Conservation (phyloP, 1,140 invertebrate species). For the Chironomus tepperi region DNA sequence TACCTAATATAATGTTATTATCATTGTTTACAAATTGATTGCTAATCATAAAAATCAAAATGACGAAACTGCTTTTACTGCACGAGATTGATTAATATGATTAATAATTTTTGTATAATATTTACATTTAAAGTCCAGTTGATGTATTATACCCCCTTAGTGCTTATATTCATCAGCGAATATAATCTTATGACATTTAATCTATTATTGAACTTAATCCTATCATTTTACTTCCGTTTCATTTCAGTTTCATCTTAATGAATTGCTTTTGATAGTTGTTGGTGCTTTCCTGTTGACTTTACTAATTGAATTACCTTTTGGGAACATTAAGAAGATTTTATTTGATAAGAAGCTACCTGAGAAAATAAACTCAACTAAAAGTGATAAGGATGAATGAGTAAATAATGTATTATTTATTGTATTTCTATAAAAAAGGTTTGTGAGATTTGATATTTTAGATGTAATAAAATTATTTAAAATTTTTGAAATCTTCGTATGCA, state of each 20-base stretch:
- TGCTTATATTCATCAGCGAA: not conserved
- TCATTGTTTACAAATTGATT: not conserved
- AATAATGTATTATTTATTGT: no score
- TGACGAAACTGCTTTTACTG: not conserved
- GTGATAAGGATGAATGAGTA: not conserved
- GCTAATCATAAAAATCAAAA: not conserved
- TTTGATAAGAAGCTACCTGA: not conserved
- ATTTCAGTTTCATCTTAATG: constrained; percentile 3
- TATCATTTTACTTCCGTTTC: constrained; percentile 1
- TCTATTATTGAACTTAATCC: not conserved
- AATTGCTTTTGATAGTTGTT: not conserved
- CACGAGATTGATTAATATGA: not conserved
- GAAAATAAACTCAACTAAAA: not conserved
- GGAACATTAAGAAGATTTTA: not conserved
- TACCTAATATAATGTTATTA: not conserved
- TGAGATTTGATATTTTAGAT: no score
- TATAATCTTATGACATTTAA: not conserved
- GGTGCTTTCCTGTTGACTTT: not conserved
- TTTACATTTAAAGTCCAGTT: no score
- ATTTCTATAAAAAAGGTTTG: not conserved
- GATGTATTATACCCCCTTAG: no score
- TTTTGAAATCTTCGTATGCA: no score
- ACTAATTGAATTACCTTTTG: not conserved
- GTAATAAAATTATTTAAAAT: no score
- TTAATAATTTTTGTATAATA: no score